These are phyloP conservation scores for Arremon brunneinucha DNA, from an alignment of 2,797 vertebrate species.

Conservation along the genomic window DNA sequence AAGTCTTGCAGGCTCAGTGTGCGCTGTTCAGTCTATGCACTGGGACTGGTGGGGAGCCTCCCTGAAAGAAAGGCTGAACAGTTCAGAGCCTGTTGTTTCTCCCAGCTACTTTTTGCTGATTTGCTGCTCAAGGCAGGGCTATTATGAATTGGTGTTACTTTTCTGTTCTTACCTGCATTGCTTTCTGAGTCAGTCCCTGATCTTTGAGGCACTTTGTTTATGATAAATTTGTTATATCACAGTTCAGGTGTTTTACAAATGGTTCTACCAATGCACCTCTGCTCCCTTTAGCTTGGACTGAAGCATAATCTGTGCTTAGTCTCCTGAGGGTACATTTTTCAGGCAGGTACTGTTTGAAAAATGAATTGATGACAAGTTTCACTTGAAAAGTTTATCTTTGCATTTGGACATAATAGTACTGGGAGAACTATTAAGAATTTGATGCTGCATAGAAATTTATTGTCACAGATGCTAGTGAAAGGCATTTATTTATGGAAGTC, in stretches of 20 bases:
- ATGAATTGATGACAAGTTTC: neutral
- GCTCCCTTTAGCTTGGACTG: neutral
- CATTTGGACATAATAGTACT: neutral
- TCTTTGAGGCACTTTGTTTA: neutral
- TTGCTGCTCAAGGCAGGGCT: neutral
- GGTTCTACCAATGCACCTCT: neutral
- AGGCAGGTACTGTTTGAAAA: neutral
- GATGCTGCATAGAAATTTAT: neutral
- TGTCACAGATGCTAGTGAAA: neutral
- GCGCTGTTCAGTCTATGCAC: neutral
- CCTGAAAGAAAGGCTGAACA: neutral
- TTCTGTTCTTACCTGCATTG: neutral
- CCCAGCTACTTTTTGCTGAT: neutral
- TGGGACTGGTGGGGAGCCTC: neutral
- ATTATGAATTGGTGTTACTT: neutral
- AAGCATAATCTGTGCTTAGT: neutral
- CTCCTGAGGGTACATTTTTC: neutral
- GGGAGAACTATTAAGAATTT: neutral
- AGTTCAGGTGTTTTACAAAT: neutral
- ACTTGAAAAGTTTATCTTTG: neutral
- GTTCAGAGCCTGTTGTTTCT: neutral
- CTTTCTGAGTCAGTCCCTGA: neutral
- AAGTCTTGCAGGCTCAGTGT: constrained; percentile 60
- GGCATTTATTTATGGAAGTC: neutral
- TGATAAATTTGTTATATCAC: neutral